phyloP scores from a whole-genome alignment of 2,888 invertebrate species.

The Agrilus mali region DNA sequence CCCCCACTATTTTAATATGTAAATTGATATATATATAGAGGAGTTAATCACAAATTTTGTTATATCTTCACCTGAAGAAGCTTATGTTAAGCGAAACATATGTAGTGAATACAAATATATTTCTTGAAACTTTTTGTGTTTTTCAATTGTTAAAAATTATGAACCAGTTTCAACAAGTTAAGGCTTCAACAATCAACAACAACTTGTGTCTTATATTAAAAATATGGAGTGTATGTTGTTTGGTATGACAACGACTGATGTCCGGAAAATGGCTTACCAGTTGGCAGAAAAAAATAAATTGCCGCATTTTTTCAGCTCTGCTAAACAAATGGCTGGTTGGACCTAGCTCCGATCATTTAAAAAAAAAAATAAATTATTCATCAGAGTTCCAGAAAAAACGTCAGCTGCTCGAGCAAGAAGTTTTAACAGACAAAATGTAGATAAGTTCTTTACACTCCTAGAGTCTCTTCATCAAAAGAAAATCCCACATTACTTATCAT shows the following conservation, averaged over 20 bases:
- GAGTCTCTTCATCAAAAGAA: slow-evolving; percentile 12
- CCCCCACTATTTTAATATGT: no score
- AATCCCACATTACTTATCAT: slow-evolving; percentile 22
- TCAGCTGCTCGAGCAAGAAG: slow-evolving; percentile 1
- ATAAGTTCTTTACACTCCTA: background rate
- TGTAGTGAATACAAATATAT: no score
- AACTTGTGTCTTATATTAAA: no score
- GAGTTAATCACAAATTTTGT: no score
- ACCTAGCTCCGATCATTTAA: background rate
- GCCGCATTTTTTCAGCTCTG: background rate
- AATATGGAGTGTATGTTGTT: slow-evolving; percentile 4
- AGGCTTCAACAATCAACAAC: no score
- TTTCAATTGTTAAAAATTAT: no score
- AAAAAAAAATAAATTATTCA: slow-evolving; percentile 1
- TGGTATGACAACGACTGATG: background rate
- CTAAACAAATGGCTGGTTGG: background rate
- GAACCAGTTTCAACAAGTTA: no score
- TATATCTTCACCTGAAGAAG: no score
- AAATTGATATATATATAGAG: no score
- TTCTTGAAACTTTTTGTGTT: no score
- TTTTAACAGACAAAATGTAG: slow-evolving; percentile 2
- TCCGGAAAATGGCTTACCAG: slow-evolving; percentile 1
- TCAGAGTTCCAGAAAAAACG: slow-evolving; percentile 1
- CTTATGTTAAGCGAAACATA: no score
- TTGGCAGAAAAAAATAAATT: slow-evolving; percentile 1